These are phyloP conservation scores for Oscheius sp. DNA, from an alignment of 2,888 invertebrate genomes.

Conservation along the genomic window DNA sequence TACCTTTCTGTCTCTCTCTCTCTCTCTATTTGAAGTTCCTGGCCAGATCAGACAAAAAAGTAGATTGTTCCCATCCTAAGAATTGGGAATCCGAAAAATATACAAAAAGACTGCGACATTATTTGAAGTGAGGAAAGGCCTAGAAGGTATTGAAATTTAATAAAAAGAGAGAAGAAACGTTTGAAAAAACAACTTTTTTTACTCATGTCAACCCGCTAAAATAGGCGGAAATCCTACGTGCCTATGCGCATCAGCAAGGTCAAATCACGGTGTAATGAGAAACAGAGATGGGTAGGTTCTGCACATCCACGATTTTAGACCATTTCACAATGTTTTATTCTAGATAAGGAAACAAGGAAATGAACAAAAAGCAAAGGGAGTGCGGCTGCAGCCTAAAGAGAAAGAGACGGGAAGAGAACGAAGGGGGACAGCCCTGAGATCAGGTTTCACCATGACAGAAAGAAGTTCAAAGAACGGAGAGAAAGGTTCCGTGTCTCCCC, in stretches of 20 bases:
- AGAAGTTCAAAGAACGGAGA: neutral
- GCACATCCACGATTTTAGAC: too few relatives aligned
- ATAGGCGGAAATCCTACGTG: too few relatives aligned
- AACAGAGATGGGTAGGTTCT: too few relatives aligned
- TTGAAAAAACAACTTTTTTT: too few relatives aligned
- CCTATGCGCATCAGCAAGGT: too few relatives aligned
- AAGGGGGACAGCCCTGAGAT: constrained; percentile 15
- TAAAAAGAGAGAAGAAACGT: neutral
- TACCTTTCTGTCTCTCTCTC: constrained; percentile 3
- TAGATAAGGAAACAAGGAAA: neutral
- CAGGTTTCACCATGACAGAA: constrained; percentile 4
- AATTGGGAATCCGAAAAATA: too few relatives aligned
- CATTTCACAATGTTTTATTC: neutral
- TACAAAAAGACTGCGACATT: too few relatives aligned
- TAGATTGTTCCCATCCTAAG: too few relatives aligned
- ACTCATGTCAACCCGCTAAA: too few relatives aligned
- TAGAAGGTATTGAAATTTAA: neutral
- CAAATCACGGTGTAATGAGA: too few relatives aligned
- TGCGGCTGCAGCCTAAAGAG: constrained; percentile 30
- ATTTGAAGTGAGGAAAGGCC: neutral
- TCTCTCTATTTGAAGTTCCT: neutral
- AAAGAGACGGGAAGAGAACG: constrained; percentile 37
- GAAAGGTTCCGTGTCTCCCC: neutral
- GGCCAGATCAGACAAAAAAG: neutral
- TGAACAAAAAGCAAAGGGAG: constrained; percentile 1